phyloP scores from a whole-genome alignment of 37 sponge, comb jelly and placozoan species.

The Agelas oroides region DNA sequence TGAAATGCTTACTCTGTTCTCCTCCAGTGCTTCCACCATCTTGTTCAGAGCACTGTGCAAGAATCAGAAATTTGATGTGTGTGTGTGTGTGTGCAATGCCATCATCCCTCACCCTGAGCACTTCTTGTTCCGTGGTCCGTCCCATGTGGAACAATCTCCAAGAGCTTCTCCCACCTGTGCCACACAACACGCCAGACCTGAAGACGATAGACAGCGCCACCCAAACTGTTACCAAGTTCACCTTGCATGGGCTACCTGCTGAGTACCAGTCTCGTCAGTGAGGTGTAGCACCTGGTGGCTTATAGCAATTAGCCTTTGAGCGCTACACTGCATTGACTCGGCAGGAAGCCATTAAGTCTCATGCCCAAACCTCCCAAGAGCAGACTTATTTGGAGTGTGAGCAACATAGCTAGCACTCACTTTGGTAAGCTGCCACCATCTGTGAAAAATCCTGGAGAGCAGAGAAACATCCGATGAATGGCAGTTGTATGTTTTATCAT shows the following conservation, averaged over 20 bases:
- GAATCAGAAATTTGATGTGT: no score
- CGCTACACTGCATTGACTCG: no score
- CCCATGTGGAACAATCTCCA: constrained; percentile 20
- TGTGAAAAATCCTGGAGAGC: constrained; percentile 22
- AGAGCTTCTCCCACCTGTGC: constrained; percentile 1
- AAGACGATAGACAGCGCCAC: background rate
- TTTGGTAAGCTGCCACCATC: constrained; percentile 29
- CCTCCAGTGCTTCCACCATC: constrained; percentile 32
- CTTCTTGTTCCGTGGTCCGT: constrained; percentile 3
- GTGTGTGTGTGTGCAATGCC: no score
- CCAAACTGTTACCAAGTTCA: no score
- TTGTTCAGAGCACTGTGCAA: constrained; percentile 1
- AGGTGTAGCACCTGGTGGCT: no score
- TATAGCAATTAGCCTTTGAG: no score
- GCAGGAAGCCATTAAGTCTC: no score
- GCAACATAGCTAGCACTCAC: constrained; percentile 3
- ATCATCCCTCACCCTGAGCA: constrained; percentile 5
- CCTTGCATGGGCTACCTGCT: no score
- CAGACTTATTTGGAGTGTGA: no score
- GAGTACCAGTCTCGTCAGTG: no score
- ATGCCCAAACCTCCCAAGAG: no score
- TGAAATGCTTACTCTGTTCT: constrained; percentile 16
- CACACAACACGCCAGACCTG: constrained; percentile 28
- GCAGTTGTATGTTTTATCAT: background rate
- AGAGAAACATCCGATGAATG: background rate